Base-by-base conservation (phyloP, 2,797 vertebrate species). In the Halcyon chelicuti region DNA sequence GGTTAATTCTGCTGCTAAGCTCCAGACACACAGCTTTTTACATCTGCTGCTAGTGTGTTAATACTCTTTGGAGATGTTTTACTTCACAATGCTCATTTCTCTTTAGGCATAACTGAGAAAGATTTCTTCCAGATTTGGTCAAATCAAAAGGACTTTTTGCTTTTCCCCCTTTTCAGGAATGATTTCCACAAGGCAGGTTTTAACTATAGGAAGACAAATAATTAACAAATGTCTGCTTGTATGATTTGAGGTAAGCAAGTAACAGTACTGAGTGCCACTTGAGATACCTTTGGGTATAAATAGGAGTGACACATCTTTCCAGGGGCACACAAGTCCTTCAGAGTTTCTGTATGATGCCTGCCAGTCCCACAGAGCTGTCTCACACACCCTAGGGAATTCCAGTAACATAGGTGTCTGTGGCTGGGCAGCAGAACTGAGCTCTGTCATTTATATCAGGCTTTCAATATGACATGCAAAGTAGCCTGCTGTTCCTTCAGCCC, bases 1-100 rank as follows among this genome's bases (percentile, higher is more conserved):
- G 35, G 73, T 65, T 88, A 88, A 44, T 95, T 81, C 79, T 92
- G 62, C 66, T 95, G 76, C 66, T 96, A 86, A 92, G 70, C 63
- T 91, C 62, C 62, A 84, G 70, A 60, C 70, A 72, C 66, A 55
- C 28, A 90, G 62, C 11, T 66, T 67, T 88, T 35, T 77, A n/a
- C 70, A 76, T 70, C 76, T 88, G 72, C 47, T 94, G 40, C 76
- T 81, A 63, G 91, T 94, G 91, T 96, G 66, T 37, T 90, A 72
- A 52, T 86, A 90, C 66, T 93, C 75, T 87, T 86, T 70, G 58
- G 76, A 72, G 58, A 51, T 62, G 21, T 84, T 91, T 90, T 77
- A 84, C 55, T 52, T 87, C 67, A 60, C 40, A 68, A 8, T 35
- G 73, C 19, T 88, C 60, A 70, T 86, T 88, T 75, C 42, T 70